Evolutionary conservation across 2,113 vertebrate genomes (phyloP), one percentile per base, ranked within the genome.

Genomic region (Crocuta crocuta): DNA sequence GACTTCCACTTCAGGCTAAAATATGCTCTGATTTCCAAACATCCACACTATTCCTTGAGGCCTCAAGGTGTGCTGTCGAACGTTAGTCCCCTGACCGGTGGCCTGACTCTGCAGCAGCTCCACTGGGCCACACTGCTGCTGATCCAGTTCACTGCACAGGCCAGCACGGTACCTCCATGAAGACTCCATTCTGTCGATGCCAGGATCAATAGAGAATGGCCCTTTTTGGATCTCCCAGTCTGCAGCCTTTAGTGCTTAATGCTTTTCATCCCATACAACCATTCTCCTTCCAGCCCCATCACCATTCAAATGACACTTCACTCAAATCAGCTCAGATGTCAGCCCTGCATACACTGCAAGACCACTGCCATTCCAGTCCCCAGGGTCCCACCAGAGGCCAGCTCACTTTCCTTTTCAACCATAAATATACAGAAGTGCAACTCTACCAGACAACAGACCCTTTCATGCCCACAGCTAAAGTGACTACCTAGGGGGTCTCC

Each of bases 361-460:
- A 86, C 45, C 53, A 43, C 26, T 48, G 35, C 39, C 58, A 16
- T 74, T 65, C 43, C 39, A 26, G 23, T 48, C 35, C 21, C 68
- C 23, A 23, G 66, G 5, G 12, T 23, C 66, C 79, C 68, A 9
- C n/a, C 55, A 58, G 58, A 82, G 17, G 33, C 65, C 15, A 74
- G 43, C 3, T 7, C 39, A 68, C 43, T 80, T 95, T 84, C 24
- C 48, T 82, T 90, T 94, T 85, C 55, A 92, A 78, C 43, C 28
- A 26, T 86, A 82, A 89, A 95, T 79, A 94, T 71, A 86, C 33
- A n/a, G 21, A 89, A 66, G 17, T 65, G 2, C 48, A 17, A 74
- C 31, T 85, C 21, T 95, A 28, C 10, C 39, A 79, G 87, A 93
- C 70, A 97, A 61, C 58, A 92, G 90, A 76, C 28, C n/a, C 24